Base-by-base conservation (phyloP, 2,888 invertebrate species). In the Agrenia bidenticulata region DNA sequence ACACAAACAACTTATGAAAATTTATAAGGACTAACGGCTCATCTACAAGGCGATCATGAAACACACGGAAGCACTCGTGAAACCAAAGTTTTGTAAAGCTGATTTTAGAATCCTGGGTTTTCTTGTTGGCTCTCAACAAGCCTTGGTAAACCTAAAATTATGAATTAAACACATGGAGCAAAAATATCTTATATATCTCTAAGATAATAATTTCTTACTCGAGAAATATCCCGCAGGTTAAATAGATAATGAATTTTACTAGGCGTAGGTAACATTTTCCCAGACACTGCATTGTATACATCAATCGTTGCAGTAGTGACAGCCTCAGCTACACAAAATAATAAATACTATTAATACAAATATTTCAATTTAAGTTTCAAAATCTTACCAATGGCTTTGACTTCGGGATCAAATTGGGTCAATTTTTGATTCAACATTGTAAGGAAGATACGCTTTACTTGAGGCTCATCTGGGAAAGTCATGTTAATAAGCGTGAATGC, bases 181-280 rank as follows among this genome's bases (percentile, higher is more conserved):
- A 32, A 32, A 7, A 32, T 32, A 32, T 32, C 32, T 32, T 7
- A 39, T 11, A 39, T 39, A 39, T 7, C 7, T 39, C 57, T 68
- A 75, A 39, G 7, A 15, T 11, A 39, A 39, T 39, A 11, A 39
- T 39, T 11, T 11, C 39, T 39, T 19, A 93, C 87, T 82, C 87
- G 90, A 1, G 92, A 92, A 73, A 94, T 92, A 77, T 94, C 94
- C 73, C 93, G 82, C 77, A 94, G 80, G 80, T 93, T 94, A 81
- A 94, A 94, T 41, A 93, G 81, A 77, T 94, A 94, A 80, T 94
- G 94, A 79, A 90, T 91, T 80, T 93, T 94, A 66, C 88, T 85
- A 0, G 94, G 94, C 0, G 93, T 94, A 0, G 94, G 94, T 49
- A 94, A 80, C 82, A 94, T 87, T 78, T 88, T 89, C 0, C 79